These are phyloP conservation scores for Notolabrus celidotus DNA, from an alignment of 2,797 vertebrate genomes.

Conservation along the genomic window DNA sequence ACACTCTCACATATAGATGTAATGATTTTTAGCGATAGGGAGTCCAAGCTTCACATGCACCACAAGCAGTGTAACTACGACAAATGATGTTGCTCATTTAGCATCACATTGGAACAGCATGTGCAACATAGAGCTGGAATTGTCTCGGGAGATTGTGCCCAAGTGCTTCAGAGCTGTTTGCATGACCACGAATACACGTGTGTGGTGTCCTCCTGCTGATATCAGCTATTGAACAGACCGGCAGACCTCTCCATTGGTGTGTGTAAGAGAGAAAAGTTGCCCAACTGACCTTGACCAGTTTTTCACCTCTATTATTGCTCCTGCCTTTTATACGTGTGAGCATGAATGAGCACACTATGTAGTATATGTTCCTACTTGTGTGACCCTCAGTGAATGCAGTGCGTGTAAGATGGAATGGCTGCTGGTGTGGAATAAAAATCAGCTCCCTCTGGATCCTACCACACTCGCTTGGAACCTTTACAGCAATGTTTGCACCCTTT, in stretches of 20 bases:
- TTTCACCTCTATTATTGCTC: conserved; percentile 55
- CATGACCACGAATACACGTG: neutral
- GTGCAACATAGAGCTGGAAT: conserved; percentile 9
- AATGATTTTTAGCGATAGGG: conserved; percentile 72
- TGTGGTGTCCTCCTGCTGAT: neutral
- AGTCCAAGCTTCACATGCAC: conserved; percentile 53
- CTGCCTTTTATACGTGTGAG: conserved; percentile 28
- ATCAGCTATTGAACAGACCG: neutral
- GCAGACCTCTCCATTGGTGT: neutral
- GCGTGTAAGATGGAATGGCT: conserved; percentile 29
- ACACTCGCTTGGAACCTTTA: neutral
- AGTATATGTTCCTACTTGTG: conserved; percentile 3
- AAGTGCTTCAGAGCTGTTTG: neutral
- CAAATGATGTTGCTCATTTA: conserved; percentile 56
- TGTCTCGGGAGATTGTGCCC: conserved; percentile 4
- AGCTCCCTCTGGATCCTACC: neutral
- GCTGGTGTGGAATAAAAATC: conserved; percentile 3
- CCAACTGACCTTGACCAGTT: conserved; percentile 63
- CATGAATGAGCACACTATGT: conserved; percentile 36
- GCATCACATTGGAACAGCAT: conserved; percentile 17
- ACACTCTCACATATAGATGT: conserved; percentile 51
- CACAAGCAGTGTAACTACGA: conserved; percentile 31
- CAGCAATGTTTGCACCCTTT: conserved; percentile 11
- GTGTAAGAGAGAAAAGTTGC: conserved; percentile 17
- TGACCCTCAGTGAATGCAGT: conserved; percentile 19